A percentile compares a stretch with the other conserved stretches of the same genome.
phyloP scores from a whole-genome alignment of 1,140 invertebrate species.

The Drosophila novamexicana region DNA sequence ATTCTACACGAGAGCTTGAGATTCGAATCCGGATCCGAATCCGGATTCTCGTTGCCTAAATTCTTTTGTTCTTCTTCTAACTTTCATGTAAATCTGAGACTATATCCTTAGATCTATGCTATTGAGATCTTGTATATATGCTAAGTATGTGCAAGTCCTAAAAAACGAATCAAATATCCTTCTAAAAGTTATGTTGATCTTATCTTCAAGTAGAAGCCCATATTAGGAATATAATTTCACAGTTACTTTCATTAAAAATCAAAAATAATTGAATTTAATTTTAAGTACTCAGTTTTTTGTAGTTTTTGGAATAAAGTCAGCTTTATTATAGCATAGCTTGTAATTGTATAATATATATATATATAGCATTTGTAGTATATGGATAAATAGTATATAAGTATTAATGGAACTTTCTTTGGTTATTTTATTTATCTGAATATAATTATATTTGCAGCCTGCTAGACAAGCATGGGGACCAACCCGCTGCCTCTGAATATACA shows the following conservation, averaged over 20 bases:
- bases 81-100: too few relatives aligned
- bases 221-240: too few relatives aligned
- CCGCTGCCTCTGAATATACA: slow-evolving; percentile 34
- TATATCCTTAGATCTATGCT: too few relatives aligned
- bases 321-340: slow-evolving; percentile 55
- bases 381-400: slow-evolving; percentile 25
- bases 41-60: too few relatives aligned
- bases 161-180: too few relatives aligned
- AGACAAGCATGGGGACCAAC: slow-evolving; percentile 58
- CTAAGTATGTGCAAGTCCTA: too few relatives aligned
- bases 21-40: too few relatives aligned
- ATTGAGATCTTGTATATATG: too few relatives aligned
- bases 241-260: neutral
- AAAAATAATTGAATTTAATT: neutral
- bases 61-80: too few relatives aligned
- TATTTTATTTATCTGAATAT: slow-evolving; percentile 22
- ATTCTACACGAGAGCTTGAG: too few relatives aligned
- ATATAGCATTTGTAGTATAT: slow-evolving; percentile 7
- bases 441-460: slow-evolving; percentile 44
- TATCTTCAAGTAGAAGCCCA: too few relatives aligned
- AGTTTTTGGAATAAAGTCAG: slow-evolving; percentile 23
- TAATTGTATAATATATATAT: neutral
- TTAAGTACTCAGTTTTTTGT: neutral
- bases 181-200: too few relatives aligned
- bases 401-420: slow-evolving; percentile 25